Percentiles rank a stretch among this genome's conserved stretches.
phyloP scores from a whole-genome alignment of 2,797 vertebrate genomes.

The Pseudochromis fuscus region DNA sequence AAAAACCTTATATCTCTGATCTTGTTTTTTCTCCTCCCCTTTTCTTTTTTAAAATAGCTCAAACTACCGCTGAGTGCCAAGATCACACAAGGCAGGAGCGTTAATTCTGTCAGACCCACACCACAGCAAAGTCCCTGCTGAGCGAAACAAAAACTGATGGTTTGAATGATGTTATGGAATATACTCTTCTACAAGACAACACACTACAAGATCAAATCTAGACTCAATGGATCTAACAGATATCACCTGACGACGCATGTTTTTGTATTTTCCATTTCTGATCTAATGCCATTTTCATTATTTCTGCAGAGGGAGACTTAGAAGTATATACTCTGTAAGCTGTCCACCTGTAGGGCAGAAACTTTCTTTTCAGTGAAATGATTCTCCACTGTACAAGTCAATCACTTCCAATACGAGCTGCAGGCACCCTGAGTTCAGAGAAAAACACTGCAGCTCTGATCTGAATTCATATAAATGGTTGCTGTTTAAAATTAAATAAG shows the following conservation, averaged over 20 bases:
- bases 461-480: not conserved
- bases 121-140: slow-evolving; percentile 8
- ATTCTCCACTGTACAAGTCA: slow-evolving; percentile 11
- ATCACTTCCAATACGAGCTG: slow-evolving; percentile 10
- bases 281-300: not conserved
- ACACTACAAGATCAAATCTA: not conserved
- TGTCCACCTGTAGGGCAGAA: not conserved
- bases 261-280: not conserved
- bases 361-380: not conserved
- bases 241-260: slow-evolving; percentile 1
- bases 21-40: slow-evolving; percentile 44
- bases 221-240: not conserved
- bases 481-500: not conserved
- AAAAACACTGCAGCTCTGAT: not conserved
- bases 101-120: slow-evolving; percentile 22
- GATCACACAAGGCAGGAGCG: slow-evolving; percentile 39
- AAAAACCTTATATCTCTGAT: slow-evolving; percentile 51
- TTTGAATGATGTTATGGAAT: slow-evolving; percentile 9
- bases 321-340: not conserved
- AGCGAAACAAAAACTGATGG: slow-evolving; percentile 3
- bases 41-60: slow-evolving; percentile 12
- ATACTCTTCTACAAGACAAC: not conserved
- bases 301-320: slow-evolving; percentile 5
- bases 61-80: slow-evolving; percentile 12
- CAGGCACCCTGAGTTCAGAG: slow-evolving; percentile 5